Evolutionary conservation across 2,113 vertebrate species (phyloP).

Genomic region (Ursus arctos): DNA sequence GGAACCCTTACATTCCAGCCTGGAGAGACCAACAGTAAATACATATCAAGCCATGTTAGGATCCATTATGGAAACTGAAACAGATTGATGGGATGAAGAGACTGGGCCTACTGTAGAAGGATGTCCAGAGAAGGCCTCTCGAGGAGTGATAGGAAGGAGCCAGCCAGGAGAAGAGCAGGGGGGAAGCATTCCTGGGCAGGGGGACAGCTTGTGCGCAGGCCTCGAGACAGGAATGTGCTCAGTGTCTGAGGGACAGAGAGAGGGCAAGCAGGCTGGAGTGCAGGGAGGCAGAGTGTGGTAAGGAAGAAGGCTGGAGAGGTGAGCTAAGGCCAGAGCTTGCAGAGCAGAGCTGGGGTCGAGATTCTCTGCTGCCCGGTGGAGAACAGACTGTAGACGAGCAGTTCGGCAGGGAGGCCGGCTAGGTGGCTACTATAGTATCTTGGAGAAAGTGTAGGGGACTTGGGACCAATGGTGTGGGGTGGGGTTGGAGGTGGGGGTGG

Average conservation of each 20-base stretch:
- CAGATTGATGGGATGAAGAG: background rate
- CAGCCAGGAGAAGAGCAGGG: background rate
- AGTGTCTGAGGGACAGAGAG: background rate
- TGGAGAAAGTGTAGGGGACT: background rate
- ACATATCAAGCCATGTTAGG: conserved; percentile 6
- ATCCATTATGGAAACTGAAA: conserved; percentile 1
- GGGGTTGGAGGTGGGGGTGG: background rate
- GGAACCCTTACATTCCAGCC: background rate
- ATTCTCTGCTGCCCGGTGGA: background rate
- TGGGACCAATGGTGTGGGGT: background rate
- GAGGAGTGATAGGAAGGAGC: background rate
- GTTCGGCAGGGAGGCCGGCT: background rate
- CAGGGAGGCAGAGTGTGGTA: accelerated
- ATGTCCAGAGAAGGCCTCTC: background rate
- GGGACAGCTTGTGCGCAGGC: background rate
- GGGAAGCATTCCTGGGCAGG: background rate
- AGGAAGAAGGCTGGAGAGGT: background rate
- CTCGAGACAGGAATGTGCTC: background rate
- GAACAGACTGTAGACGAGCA: background rate
- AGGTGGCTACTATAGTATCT: background rate
- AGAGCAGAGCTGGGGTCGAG: background rate
- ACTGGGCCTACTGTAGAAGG: background rate
- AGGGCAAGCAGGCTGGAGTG: background rate
- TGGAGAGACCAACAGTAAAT: background rate
- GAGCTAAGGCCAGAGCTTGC: background rate